These are phyloP conservation scores for Daboia siamensis DNA, from an alignment of 2,113 vertebrate species.

Conservation along the genomic window DNA sequence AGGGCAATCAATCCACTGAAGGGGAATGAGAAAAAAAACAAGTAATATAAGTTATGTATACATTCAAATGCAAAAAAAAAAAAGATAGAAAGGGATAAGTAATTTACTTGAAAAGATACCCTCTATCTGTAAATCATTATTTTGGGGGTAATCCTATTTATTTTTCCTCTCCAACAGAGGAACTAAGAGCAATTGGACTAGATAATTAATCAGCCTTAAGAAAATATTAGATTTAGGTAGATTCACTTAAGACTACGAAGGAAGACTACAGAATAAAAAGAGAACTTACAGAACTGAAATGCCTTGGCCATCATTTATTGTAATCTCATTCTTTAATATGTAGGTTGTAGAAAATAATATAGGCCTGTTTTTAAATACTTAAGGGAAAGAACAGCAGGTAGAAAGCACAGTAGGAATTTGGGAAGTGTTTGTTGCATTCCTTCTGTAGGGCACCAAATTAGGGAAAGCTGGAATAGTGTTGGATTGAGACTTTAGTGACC, in stretches of 20 bases:
- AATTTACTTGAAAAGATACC: background rate
- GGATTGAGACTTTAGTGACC: background rate
- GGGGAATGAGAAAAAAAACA: conserved; percentile 14
- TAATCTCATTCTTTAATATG: background rate
- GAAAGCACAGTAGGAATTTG: background rate
- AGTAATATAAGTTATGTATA: conserved; percentile 4
- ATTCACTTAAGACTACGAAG: background rate
- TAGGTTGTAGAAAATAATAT: background rate
- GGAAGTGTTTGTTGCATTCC: background rate
- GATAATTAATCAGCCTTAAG: background rate
- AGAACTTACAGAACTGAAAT: background rate
- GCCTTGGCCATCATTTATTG: background rate
- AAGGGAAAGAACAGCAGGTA: background rate
- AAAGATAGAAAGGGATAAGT: background rate
- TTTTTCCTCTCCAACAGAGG: background rate
- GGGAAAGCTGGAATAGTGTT: background rate
- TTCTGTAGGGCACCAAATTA: background rate
- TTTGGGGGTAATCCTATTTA: background rate
- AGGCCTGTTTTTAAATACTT: background rate
- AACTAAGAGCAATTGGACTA: background rate
- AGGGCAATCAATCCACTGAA: background rate
- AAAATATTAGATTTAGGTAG: background rate
- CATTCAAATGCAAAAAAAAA: background rate
- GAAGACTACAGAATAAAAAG: background rate
- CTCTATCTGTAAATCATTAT: background rate